Base-by-base conservation (phyloP, 2,888 invertebrate genomes). In the Drosophila maculinotata region DNA sequence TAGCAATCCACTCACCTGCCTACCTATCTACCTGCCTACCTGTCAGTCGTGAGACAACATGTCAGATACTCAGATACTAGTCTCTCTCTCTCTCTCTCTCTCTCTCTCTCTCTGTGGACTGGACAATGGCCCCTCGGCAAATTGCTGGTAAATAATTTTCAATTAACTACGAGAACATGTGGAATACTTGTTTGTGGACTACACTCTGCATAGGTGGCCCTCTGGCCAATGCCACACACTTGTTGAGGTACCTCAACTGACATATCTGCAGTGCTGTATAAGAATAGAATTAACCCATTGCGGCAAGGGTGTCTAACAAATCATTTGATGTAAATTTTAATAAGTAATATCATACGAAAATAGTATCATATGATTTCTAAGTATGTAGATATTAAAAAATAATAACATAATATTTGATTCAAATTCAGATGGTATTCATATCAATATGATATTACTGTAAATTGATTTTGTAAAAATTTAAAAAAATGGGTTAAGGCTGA, bases 71-170 rank as follows among this genome's bases (percentile, higher is more conserved):
- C 45, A 9, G 15, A 17, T 28, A 39, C 36, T 12, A 30, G 69
- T 41, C 56, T 15, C 9, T 7, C 14, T 23, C 17, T 28, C 36
- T 23, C 33, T 8, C 25, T 35, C 26, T 4, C 39, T 12, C 45
- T 20, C 8, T 33, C n/a, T 15, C n/a, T 68, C 14, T 23, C 38
- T 35, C 9, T n/a, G 20, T 31, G 41, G 10, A n/a, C 8, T 30
- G 35, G 12, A 15, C 28, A 30, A n/a, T 31, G 35, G 52, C 71
- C 47, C 15, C 6, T 15, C 31, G 58, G 54, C 35, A 51, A 42
- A 71, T 70, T 47, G 76, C 35, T 39, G 33, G 54, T 54, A 62
- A 78, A 84, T 87, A 84, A 84, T 74, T 87, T 81, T 81, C 80
- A 81, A 81, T 81, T 81, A 84, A 84, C 70, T 64, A 49, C 49